Percentiles rank a stretch among this genome's conserved stretches.
phyloP scores from a whole-genome alignment of 2,888 invertebrate genomes.

The Drosophila paranaensis region DNA sequence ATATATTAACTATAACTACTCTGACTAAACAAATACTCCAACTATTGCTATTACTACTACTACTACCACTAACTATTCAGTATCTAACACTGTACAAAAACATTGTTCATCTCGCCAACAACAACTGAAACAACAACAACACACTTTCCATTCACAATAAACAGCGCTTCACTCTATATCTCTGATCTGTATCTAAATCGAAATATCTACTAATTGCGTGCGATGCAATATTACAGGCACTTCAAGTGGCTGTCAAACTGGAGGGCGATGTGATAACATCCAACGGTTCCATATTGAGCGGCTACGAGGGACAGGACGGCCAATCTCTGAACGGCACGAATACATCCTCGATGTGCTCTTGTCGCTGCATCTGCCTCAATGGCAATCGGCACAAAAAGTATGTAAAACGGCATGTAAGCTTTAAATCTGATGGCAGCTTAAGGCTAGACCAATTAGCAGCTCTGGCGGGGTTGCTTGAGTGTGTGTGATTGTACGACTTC shows the following conservation, averaged over 20 bases:
- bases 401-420: conserved; percentile 24
- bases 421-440: not conserved
- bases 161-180: conserved; percentile 20
- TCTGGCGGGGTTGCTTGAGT: not conserved
- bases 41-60: conserved; percentile 15
- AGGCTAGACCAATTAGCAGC: conserved; percentile 26
- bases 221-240: conserved; percentile 88
- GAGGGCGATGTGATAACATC: conserved; percentile 99
- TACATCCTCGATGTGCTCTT: conserved; percentile 85
- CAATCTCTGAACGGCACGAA: conserved; percentile 83
- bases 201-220: conserved; percentile 28
- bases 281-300: conserved; percentile 94
- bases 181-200: not conserved
- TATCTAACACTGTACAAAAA: conserved; percentile 40
- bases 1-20: conserved; percentile 48
- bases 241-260: conserved; percentile 96
- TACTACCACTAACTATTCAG: conserved; percentile 16
- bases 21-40: conserved; percentile 37
- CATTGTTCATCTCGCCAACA: conserved; percentile 24
- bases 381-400: conserved; percentile 85
- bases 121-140: conserved; percentile 24
- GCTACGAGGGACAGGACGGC: conserved; percentile 85
- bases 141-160: conserved; percentile 47
- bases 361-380: conserved; percentile 85
- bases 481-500: conserved; percentile 8